These are phyloP conservation scores for Paratilapia polleni DNA, from an alignment of 2,113 vertebrate genomes.

Conservation along the genomic window DNA sequence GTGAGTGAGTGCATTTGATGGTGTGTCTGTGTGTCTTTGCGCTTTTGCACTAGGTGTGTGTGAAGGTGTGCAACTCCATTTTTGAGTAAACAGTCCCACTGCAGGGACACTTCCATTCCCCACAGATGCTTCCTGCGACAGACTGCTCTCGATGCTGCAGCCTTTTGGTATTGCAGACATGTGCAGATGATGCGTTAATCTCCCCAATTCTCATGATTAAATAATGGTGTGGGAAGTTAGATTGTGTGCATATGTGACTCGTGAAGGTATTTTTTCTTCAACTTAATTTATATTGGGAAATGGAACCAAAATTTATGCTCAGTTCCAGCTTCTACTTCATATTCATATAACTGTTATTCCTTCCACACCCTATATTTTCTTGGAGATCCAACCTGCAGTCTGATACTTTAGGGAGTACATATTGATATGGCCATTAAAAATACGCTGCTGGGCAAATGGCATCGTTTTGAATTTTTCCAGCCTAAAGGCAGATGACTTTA, in stretches of 20 bases:
- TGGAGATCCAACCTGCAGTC: background rate
- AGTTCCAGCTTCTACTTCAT: background rate
- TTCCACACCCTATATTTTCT: background rate
- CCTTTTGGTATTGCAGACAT: background rate
- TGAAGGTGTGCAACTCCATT: conserved; percentile 27
- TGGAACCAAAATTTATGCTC: background rate
- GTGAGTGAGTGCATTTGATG: conserved; percentile 10
- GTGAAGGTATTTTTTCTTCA: background rate
- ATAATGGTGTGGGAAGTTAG: conserved; percentile 4
- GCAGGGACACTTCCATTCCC: conserved; percentile 38
- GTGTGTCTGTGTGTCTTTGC: background rate
- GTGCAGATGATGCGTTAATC: conserved; percentile 48
- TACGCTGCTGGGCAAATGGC: background rate
- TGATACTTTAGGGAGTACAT: background rate
- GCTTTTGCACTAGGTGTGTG: background rate
- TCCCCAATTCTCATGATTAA: conserved; percentile 26
- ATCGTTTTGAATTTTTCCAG: background rate
- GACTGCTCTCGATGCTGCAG: conserved; percentile 11
- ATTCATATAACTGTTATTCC: background rate
- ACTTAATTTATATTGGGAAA: conserved; percentile 9
- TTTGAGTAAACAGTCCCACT: conserved; percentile 58
- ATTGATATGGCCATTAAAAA: conserved; percentile 19
- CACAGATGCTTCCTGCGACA: conserved; percentile 23
- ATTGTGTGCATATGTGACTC: conserved; percentile 5
- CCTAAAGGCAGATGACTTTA: conserved; percentile 9